These are phyloP conservation scores for Emmelina monodactyla DNA, from an alignment of 2,888 invertebrate genomes.

Conservation along the genomic window DNA sequence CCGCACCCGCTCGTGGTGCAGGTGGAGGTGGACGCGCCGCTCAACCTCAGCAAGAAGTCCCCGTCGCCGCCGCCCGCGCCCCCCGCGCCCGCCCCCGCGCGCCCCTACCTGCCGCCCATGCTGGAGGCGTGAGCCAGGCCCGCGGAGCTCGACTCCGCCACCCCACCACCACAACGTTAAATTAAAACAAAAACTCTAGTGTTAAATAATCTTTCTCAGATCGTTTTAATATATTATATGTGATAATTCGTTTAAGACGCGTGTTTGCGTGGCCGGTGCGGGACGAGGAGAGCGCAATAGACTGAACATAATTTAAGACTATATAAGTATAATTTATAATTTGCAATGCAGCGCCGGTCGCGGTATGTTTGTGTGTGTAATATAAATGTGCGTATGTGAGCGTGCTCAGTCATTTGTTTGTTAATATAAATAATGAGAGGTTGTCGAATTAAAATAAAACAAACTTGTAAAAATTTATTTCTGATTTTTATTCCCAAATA, in stretches of 20 bases:
- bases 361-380: slow-evolving; percentile 70
- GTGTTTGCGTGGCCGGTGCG: slow-evolving; percentile 64
- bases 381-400: slow-evolving; percentile 69
- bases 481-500: slow-evolving; percentile 31
- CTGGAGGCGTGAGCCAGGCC: slow-evolving; percentile 70
- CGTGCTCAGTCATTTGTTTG: slow-evolving; percentile 67
- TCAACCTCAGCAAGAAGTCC: slow-evolving; percentile 89
- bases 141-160: slow-evolving; percentile 59
- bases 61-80: slow-evolving; percentile 66
- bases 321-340: slow-evolving; percentile 70
- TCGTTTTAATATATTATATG: slow-evolving; percentile 74
- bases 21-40: slow-evolving; percentile 81
- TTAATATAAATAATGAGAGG: slow-evolving; percentile 81
- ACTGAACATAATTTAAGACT: slow-evolving; percentile 69
- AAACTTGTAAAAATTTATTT: slow-evolving; percentile 56
- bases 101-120: slow-evolving; percentile 69
- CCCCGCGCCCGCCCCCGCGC: slow-evolving; percentile 54
- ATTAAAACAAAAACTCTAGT: slow-evolving; percentile 58
- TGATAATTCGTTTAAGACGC: slow-evolving; percentile 69
- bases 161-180: slow-evolving; percentile 62
- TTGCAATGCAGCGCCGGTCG: slow-evolving; percentile 69
- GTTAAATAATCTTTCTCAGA: slow-evolving; percentile 63
- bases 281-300: slow-evolving; percentile 66
- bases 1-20: slow-evolving; percentile 83
- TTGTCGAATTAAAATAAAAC: slow-evolving; percentile 76